Conservation (phyloP, 2,797 vertebrate species). For the Catamblyrhynchus diadema region DNA sequence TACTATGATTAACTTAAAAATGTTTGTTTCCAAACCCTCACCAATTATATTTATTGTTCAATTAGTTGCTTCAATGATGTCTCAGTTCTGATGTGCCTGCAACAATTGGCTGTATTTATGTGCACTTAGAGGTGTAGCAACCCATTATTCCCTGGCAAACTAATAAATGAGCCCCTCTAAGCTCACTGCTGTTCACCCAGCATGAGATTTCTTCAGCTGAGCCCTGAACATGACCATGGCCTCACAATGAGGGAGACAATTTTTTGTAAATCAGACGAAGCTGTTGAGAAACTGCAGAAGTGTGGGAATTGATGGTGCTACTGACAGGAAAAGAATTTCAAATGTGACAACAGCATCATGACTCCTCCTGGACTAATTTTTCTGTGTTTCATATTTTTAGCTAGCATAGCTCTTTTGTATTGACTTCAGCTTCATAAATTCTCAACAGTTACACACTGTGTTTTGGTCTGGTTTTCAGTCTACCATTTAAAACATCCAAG, state of each 20-base stretch:
- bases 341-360: neutral
- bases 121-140: conserved; percentile 46
- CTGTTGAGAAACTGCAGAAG: neutral
- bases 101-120: neutral
- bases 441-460: neutral
- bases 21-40: conserved; percentile 54
- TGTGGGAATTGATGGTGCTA: neutral
- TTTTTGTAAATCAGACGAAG: conserved; percentile 14
- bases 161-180: neutral
- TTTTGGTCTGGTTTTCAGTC: neutral
- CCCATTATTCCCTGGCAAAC: conserved; percentile 1
- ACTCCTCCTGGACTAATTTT: neutral
- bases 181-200: neutral
- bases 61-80: conserved; percentile 37
- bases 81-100: conserved; percentile 40
- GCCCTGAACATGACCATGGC: neutral
- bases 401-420: neutral
- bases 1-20: conserved; percentile 47
- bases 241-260: neutral
- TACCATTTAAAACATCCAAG: neutral
- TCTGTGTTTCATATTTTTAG: neutral
- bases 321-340: neutral
- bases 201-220: conserved; percentile 26
- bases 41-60: conserved; percentile 52
- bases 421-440: neutral